These are phyloP conservation scores for Drosophila stalkeri DNA, from an alignment of 2,888 invertebrate species.

Conservation along the genomic window DNA sequence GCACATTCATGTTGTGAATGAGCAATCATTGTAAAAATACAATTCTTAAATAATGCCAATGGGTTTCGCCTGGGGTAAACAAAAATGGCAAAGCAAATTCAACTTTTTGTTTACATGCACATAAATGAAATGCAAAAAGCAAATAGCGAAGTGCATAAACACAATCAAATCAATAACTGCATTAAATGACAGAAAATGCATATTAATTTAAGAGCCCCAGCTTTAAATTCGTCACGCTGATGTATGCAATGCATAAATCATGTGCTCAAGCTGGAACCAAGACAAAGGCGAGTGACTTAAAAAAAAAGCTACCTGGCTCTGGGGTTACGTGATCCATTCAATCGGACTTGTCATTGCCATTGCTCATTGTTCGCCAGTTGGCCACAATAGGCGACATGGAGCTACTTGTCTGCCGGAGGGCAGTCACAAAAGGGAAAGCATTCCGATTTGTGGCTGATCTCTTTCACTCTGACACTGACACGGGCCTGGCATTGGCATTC, in stretches of 20 bases:
- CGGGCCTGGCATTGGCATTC: constrained; percentile 10
- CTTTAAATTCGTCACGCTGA: constrained; percentile 13
- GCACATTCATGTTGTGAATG: constrained; percentile 31
- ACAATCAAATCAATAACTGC: constrained; percentile 49
- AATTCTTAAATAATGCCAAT: constrained; percentile 59
- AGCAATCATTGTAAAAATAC: constrained; percentile 50
- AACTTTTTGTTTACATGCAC: constrained; percentile 47
- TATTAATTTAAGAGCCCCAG: constrained; percentile 32
- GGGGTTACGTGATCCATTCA: constrained; percentile 35
- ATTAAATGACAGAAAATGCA: constrained; percentile 51
- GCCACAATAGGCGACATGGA: constrained; percentile 14
- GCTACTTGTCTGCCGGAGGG: not conserved
- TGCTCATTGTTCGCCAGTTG: constrained; percentile 43
- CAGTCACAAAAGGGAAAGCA: constrained; percentile 24
- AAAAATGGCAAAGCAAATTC: constrained; percentile 43
- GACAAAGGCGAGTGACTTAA: not conserved
- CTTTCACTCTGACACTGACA: constrained; percentile 14
- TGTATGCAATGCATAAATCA: constrained; percentile 51
- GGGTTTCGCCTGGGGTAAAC: constrained; percentile 41
- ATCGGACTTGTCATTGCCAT: constrained; percentile 46
- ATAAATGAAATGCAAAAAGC: constrained; percentile 39
- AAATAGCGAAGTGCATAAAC: constrained; percentile 5
- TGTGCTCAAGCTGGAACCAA: constrained; percentile 23
- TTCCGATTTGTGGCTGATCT: constrained; percentile 39
- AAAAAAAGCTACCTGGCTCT: not conserved